Percentiles rank a stretch among this genome's conserved stretches.
phyloP scores from a whole-genome alignment of 2,113 vertebrate genomes.

The Ameiurus melas region DNA sequence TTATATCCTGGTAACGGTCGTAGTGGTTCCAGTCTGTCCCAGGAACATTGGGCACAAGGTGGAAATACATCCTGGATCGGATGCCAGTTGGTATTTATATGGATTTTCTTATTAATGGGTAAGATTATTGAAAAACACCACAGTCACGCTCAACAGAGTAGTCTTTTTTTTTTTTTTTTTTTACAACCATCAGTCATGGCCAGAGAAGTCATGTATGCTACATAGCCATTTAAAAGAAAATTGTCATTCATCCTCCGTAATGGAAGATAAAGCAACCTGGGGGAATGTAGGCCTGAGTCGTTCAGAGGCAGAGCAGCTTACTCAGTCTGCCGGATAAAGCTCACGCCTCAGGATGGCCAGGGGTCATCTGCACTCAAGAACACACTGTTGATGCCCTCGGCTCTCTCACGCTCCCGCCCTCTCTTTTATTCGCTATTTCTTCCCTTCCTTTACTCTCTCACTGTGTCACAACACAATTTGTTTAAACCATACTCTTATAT shows the following conservation, averaged over 20 bases:
- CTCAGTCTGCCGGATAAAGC: conserved; percentile 73
- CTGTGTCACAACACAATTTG: conserved; percentile 40
- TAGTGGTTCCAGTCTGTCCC: background rate
- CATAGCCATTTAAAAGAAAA: conserved; percentile 60
- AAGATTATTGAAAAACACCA: background rate
- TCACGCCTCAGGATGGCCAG: conserved; percentile 78
- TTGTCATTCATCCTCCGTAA: conserved; percentile 72
- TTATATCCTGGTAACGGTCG: background rate
- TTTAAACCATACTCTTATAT: conserved; percentile 37
- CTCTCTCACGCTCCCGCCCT: conserved; percentile 56
- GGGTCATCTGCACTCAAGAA: conserved; percentile 73
- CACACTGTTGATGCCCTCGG: conserved; percentile 73
- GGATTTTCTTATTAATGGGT: background rate
- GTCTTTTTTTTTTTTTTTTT: too few relatives aligned
- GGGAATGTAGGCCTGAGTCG: conserved; percentile 68
- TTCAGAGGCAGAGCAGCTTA: conserved; percentile 73
- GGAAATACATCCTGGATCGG: background rate
- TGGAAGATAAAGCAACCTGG: conserved; percentile 69
- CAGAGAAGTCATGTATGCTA: conserved; percentile 38
- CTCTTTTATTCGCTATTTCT: conserved; percentile 20
- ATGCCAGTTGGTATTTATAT: background rate
- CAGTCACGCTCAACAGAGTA: background rate
- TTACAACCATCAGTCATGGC: background rate
- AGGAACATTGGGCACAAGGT: background rate
- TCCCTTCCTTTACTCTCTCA: conserved; percentile 23